Percentiles rank a stretch among this genome's conserved stretches.
Conservation (phyloP, 1,140 invertebrate species). For the Drosophila sturtevanti region DNA sequence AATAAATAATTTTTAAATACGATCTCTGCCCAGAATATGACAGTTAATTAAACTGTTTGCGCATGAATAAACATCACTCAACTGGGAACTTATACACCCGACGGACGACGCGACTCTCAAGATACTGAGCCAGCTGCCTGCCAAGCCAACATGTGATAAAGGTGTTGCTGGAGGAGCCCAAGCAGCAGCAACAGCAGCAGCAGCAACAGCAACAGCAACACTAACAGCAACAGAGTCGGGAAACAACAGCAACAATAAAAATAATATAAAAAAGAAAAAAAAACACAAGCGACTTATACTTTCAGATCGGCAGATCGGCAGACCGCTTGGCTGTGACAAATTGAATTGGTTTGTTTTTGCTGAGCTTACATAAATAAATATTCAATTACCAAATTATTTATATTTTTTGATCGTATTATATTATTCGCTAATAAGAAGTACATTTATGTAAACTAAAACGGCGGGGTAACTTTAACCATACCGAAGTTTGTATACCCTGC, state of each 20-base stretch:
- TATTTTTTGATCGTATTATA: neutral
- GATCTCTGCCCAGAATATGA: conserved; percentile 5
- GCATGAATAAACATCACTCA: conserved; percentile 37
- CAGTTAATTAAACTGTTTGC: conserved; percentile 31
- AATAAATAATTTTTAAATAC: neutral
- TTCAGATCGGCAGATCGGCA: neutral
- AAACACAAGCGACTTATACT: neutral
- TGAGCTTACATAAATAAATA: conserved; percentile 3
- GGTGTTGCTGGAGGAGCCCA: conserved; percentile 29
- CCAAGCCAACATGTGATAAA: conserved; percentile 44
- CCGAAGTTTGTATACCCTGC: too few species aligned
- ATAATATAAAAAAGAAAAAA: neutral
- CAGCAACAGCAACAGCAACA: conserved; percentile 2
- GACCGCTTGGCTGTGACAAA: conserved; percentile 11
- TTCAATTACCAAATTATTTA: neutral
- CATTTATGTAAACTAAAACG: too few species aligned
- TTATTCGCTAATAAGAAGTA: neutral
- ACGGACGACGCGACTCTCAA: conserved; percentile 55
- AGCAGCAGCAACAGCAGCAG: conserved; percentile 34
- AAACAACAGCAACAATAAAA: neutral
- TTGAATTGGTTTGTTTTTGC: conserved; percentile 10
- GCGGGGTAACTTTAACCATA: too few species aligned
- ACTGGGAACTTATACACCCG: conserved; percentile 14
- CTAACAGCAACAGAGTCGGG: neutral
- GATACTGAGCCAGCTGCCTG: conserved; percentile 52